phyloP scores from a whole-genome alignment of 64 coral and sea anemone species.

The Porites lutea region DNA sequence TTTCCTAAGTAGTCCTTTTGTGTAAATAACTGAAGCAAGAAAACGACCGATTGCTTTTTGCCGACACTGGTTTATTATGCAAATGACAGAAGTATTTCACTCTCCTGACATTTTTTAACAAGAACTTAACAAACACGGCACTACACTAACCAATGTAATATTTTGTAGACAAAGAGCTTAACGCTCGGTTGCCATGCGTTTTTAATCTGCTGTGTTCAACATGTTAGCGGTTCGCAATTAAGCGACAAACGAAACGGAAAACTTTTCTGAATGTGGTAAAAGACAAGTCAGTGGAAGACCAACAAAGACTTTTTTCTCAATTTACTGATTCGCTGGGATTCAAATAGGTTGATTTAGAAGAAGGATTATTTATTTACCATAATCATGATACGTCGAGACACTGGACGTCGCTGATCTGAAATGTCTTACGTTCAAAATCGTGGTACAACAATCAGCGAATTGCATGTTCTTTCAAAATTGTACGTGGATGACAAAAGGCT shows the following conservation, averaged over 20 bases:
- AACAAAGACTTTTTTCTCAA: too few species aligned
- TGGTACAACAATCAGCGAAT: constrained; percentile 13
- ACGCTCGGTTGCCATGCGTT: neutral
- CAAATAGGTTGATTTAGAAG: constrained; percentile 18
- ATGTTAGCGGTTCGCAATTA: neutral
- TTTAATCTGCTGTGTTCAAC: neutral
- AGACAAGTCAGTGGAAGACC: too few species aligned
- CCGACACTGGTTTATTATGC: too few species aligned
- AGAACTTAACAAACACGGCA: too few species aligned
- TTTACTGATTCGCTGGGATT: neutral
- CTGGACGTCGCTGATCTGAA: neutral
- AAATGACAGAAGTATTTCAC: neutral
- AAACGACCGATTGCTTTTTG: too few species aligned
- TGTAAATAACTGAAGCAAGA: neutral
- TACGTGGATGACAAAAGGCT: neutral
- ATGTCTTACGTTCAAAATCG: neutral
- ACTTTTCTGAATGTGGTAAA: too few species aligned
- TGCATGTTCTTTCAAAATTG: neutral
- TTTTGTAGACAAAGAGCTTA: constrained; percentile 7
- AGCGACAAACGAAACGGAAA: neutral
- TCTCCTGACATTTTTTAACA: neutral
- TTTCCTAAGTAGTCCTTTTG: neutral
- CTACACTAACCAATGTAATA: neutral
- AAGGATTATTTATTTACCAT: neutral
- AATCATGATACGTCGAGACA: neutral